Percentiles rank a stretch among this genome's conserved stretches.
Conservation (phyloP, 2,113 vertebrate genomes). For the Sylvilagus bachmani region DNA sequence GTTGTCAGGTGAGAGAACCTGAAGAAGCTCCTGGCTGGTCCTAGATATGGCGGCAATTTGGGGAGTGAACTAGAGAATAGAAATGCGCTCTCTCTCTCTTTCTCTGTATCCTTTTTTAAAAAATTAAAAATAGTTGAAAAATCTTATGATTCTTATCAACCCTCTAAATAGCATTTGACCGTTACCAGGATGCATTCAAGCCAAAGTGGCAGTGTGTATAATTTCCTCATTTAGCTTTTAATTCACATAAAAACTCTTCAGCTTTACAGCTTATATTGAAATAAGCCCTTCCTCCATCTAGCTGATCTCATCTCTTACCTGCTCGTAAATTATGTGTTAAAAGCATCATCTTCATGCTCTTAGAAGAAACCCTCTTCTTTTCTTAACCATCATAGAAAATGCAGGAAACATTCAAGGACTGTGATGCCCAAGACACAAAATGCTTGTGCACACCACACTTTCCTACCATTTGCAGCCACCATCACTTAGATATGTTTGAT, state of each 20-base stretch:
- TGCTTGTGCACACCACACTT: neutral
- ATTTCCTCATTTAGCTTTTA: slow-evolving; percentile 7
- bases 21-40: too few species aligned
- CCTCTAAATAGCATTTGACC: neutral
- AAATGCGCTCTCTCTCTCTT: too few species aligned
- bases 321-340: slow-evolving; percentile 1
- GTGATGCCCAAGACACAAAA: neutral
- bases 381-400: neutral
- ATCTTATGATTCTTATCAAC: neutral
- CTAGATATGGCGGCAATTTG: too few species aligned
- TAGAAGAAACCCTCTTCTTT: neutral
- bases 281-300: neutral
- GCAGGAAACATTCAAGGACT: neutral
- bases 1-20: too few species aligned
- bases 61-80: too few species aligned
- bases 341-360: neutral
- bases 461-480: neutral
- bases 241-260: neutral
- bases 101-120: too few species aligned
- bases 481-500: neutral
- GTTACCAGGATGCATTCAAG: neutral
- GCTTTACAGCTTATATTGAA: neutral
- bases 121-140: too few species aligned
- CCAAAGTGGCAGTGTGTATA: neutral
- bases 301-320: neutral